Evolutionary conservation across 2,888 invertebrate species (phyloP), one percentile per base, ranked within the genome.

Genomic region (Exocentrus adspersus): DNA sequence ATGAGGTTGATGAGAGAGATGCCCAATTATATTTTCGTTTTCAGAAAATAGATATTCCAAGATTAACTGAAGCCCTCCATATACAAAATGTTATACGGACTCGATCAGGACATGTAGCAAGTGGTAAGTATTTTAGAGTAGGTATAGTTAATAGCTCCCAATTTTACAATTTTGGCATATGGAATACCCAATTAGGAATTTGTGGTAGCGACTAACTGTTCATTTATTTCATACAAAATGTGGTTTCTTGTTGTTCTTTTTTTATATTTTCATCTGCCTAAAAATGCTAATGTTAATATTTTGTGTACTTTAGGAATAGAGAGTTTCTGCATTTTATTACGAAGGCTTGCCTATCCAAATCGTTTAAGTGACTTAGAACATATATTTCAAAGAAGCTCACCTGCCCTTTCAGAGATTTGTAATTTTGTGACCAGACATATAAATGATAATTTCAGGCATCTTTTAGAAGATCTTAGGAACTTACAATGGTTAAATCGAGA

Each of bases 51-150:
- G 46, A 48, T 48, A 48, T 48, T 48, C 10, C n/a, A 48, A 19
- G 14, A 21, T 1, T 21, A 24, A 24, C 12, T 12, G 20, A 48
- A 24, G 24, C 46, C 24, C 24, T 48, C 12, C n/a, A 14, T 48
- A 24, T 48, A 24, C 46, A 5, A 48, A 20, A 10, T 24, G 21
- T 48, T n/a, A 21, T 48, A 9, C 20, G 46, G 46, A 24, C 46
- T 48, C 24, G 21, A 48, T 48, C 43, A 43, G 43, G 43, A 17
- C 17, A 43, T 43, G 7, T 43, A 9, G 43, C 17, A 43, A 43
- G 43, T 10, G 43, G 43, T 43, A 43, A n/a, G n/a, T n/a, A n/a
- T n/a, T n/a, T n/a, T n/a, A n/a, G n/a, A n/a, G n/a, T n/a, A n/a
- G n/a, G n/a, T n/a, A n/a, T n/a, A n/a, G n/a, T n/a, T n/a, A n/a